Conservation (phyloP, 2,113 vertebrate genomes). For the Halcyon senegalensis region DNA sequence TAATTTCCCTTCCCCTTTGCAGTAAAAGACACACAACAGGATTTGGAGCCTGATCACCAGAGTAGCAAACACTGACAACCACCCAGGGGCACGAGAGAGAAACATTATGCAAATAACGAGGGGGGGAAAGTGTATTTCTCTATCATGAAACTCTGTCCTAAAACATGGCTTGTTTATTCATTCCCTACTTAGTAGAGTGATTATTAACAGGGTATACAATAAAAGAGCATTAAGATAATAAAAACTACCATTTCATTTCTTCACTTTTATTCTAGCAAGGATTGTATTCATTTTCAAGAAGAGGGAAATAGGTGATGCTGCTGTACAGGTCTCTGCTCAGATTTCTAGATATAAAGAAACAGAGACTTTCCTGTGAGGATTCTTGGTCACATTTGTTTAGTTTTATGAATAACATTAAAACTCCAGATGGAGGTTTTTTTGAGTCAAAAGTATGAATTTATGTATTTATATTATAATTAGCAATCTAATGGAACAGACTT, state of each 20-base stretch:
- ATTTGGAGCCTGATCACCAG: constrained; percentile 4
- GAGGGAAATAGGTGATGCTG: background rate
- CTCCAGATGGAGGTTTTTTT: background rate
- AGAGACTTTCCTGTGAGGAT: background rate
- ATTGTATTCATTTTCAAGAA: background rate
- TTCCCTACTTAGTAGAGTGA: background rate
- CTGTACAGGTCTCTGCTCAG: background rate
- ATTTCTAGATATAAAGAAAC: background rate
- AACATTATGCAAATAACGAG: background rate
- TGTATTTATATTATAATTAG: background rate
- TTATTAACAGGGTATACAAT: background rate
- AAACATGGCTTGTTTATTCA: background rate
- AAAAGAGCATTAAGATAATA: background rate
- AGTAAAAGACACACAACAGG: constrained; percentile 15
- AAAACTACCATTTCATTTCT: background rate
- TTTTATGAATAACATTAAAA: background rate
- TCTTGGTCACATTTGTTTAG: background rate
- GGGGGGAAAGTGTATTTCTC: background rate
- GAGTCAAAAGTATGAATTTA: background rate
- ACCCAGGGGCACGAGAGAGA: background rate
- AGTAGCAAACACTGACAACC: constrained; percentile 9
- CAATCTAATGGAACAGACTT: background rate
- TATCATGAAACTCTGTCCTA: background rate
- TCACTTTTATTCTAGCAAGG: background rate
- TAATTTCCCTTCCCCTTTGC: constrained; percentile 13